A percentile compares a stretch with the other conserved stretches of the same genome.
Evolutionary conservation across 2,888 invertebrate genomes (phyloP).

Genomic region (Scaptodrosophila latifasciaeformis): DNA sequence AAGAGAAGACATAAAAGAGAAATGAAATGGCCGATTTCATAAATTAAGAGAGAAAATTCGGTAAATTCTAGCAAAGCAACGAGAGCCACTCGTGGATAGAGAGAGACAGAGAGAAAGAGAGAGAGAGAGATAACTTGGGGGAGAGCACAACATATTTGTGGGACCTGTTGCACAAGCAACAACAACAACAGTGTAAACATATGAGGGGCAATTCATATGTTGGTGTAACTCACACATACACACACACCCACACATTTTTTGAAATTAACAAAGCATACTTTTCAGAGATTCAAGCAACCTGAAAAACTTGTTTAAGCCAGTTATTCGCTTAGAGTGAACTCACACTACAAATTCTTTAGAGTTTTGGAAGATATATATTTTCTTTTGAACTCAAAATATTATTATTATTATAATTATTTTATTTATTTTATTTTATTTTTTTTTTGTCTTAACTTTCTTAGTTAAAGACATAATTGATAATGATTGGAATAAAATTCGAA

Average conservation of each 20-base stretch:
- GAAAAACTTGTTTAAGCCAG: constrained; percentile 1
- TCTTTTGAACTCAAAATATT: no score
- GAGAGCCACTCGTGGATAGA: no score
- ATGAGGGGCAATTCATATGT: neutral
- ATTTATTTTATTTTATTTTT: no score
- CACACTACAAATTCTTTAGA: neutral
- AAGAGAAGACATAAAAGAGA: no score
- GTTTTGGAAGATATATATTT: neutral
- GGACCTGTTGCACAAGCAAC: constrained; percentile 28
- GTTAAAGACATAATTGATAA: neutral
- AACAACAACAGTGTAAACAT: neutral
- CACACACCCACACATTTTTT: neutral
- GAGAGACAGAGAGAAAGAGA: neutral
- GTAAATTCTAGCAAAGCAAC: no score
- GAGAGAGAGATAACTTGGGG: neutral
- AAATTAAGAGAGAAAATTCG: no score
- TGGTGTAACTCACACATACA: neutral
- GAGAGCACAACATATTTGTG: neutral
- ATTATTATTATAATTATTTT: no score
- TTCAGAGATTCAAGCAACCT: constrained; percentile 9
- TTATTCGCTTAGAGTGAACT: neutral
- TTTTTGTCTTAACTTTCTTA: neutral
- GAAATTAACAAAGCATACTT: constrained; percentile 15
- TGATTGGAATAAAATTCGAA: neutral
- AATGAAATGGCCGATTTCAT: no score